These are phyloP conservation scores for Nemotelus nigrinus DNA, from an alignment of 2,888 invertebrate species.

Conservation along the genomic window DNA sequence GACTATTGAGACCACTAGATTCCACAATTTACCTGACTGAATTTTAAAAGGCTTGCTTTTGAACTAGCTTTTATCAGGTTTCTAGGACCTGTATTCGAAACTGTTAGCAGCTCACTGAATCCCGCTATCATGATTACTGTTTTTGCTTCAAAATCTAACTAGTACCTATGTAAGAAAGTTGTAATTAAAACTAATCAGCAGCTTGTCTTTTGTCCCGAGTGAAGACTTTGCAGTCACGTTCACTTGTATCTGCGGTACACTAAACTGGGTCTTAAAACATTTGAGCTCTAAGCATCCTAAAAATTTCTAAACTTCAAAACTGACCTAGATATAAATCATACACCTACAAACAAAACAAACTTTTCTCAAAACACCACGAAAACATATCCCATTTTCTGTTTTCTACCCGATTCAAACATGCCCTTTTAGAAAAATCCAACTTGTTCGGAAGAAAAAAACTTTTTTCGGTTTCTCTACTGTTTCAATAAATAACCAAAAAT, in stretches of 20 bases:
- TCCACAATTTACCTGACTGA: neutral
- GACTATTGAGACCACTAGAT: neutral
- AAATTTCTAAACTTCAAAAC: slow-evolving; percentile 17
- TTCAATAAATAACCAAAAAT: slow-evolving; percentile 30
- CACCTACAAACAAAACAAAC: slow-evolving; percentile 9
- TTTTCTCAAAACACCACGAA: slow-evolving; percentile 8
- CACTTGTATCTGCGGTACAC: too few species aligned
- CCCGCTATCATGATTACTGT: too few species aligned
- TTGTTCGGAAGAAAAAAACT: neutral
- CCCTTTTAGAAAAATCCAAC: neutral
- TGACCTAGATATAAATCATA: slow-evolving; percentile 21
- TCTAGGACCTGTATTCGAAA: neutral
- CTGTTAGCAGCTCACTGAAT: neutral
- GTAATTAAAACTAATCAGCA: too few species aligned
- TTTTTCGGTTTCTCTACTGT: neutral
- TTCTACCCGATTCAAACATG: neutral
- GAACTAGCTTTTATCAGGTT: neutral
- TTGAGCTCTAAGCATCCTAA: neutral
- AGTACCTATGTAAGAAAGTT: too few species aligned
- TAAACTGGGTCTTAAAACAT: too few species aligned
- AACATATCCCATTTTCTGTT: slow-evolving; percentile 25
- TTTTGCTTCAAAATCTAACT: too few species aligned
- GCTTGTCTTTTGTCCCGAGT: too few species aligned
- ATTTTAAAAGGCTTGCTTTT: neutral
- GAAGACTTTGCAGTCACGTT: too few species aligned